Conservation (phyloP, 2,797 vertebrate genomes). For the Philypnodon macrostomus region DNA sequence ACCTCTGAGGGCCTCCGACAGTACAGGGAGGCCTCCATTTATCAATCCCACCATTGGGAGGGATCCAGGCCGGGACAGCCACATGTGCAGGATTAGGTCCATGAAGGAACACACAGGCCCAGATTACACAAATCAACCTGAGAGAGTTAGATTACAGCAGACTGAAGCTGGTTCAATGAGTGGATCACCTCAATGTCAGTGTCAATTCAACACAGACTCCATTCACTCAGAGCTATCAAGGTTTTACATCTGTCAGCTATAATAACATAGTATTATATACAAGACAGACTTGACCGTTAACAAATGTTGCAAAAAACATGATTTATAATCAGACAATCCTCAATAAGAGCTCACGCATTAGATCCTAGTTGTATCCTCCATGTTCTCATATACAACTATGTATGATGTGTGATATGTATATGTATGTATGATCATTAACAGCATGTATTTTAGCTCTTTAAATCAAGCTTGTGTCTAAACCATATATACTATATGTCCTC, state of each 20-base stretch:
- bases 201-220: conserved; percentile 17
- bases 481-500: not conserved
- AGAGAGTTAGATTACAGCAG: conserved; percentile 51
- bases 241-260: too few relatives aligned
- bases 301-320: too few relatives aligned
- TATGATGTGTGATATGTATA: too few relatives aligned
- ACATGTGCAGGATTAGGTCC: conserved; percentile 75
- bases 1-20: conserved; percentile 77
- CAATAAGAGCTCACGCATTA: too few relatives aligned
- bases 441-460: too few relatives aligned
- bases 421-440: too few relatives aligned
- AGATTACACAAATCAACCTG: conserved; percentile 67
- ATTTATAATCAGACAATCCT: too few relatives aligned
- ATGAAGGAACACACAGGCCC: conserved; percentile 39
- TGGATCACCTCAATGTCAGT: conserved; percentile 30
- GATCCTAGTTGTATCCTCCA: too few relatives aligned
- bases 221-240: not conserved
- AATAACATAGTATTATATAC: too few relatives aligned
- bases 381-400: too few relatives aligned
- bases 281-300: too few relatives aligned
- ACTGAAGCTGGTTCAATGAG: conserved; percentile 34
- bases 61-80: conserved; percentile 71
- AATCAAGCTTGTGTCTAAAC: not conserved
- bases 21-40: conserved; percentile 78
- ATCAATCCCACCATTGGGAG: conserved; percentile 82